Evolutionary conservation across 2,797 vertebrate genomes (phyloP).

Genomic region (Enteromius treurensis): DNA sequence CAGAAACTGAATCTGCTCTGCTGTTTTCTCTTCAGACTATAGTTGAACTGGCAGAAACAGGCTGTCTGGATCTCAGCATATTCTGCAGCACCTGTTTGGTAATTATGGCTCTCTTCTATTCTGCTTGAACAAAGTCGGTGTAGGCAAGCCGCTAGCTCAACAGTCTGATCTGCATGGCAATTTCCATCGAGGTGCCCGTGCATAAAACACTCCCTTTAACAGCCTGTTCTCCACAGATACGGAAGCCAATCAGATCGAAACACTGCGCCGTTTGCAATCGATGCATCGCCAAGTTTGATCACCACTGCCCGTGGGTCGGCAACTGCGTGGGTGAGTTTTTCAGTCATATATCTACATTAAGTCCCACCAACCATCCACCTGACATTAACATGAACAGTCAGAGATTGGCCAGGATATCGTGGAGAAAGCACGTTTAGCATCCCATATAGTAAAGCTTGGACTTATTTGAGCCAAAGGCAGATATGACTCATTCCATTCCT

Average conservation of each 20-base stretch:
- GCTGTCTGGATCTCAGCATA: conserved; percentile 97
- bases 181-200: neutral
- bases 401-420: neutral
- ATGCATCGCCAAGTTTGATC: conserved; percentile 99
- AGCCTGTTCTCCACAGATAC: conserved; percentile 82
- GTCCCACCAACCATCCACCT: neutral
- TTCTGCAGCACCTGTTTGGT: conserved; percentile 99
- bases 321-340: conserved; percentile 94
- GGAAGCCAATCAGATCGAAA: conserved; percentile 98
- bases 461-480: neutral
- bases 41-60: conserved; percentile 97
- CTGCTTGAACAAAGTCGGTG: neutral
- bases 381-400: neutral
- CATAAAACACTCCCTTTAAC: conserved; percentile 12
- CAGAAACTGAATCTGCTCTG: neutral
- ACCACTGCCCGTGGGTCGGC: conserved; percentile 98
- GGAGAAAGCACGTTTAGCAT: neutral
- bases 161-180: conserved; percentile 17
- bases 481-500: neutral
- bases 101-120: conserved; percentile 64
- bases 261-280: conserved; percentile 98
- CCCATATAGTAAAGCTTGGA: neutral
- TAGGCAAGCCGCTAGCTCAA: neutral
- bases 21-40: conserved; percentile 83
- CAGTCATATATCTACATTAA: neutral